A percentile compares a stretch with the other conserved stretches of the same genome.
phyloP scores from a whole-genome alignment of 2,888 invertebrate genomes.

The Caradrina kadenii region DNA sequence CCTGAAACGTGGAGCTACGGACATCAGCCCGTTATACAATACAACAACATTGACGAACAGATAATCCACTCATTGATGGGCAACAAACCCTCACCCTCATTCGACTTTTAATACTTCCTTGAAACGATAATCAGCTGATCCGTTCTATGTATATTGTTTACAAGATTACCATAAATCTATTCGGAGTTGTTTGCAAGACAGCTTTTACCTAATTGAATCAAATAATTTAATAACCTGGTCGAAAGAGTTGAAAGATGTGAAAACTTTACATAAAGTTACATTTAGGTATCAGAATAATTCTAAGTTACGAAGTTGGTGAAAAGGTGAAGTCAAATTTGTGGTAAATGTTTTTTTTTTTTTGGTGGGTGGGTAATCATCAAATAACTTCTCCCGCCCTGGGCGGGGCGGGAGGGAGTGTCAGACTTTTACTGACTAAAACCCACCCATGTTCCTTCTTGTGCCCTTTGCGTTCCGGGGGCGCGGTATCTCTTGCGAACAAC shows the following conservation, averaged over 20 bases:
- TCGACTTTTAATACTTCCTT: conserved; percentile 19
- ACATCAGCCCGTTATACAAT: too few species aligned
- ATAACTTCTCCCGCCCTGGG: too few species aligned
- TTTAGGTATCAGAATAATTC: conserved; percentile 27
- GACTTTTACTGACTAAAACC: too few species aligned
- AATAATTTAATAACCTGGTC: conserved; percentile 14
- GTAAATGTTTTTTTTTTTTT: neutral
- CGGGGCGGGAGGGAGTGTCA: too few species aligned
- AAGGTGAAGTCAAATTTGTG: conserved; percentile 2
- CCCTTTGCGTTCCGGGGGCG: too few species aligned
- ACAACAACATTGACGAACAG: neutral
- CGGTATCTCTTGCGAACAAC: too few species aligned
- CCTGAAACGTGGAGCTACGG: too few species aligned
- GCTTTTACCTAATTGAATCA: conserved; percentile 7
- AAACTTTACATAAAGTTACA: conserved; percentile 26
- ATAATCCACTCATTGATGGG: neutral
- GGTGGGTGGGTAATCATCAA: too few species aligned
- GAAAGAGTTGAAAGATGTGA: conserved; percentile 15
- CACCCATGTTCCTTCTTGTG: too few species aligned
- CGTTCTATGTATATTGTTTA: conserved; percentile 6
- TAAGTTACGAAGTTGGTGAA: conserved; percentile 19
- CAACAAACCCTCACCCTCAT: conserved; percentile 20
- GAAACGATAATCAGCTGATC: conserved; percentile 17
- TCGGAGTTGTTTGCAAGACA: neutral
- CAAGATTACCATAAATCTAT: conserved; percentile 13